Evolutionary conservation across 1,140 invertebrate genomes (phyloP), one percentile per base, ranked within the genome.

Genomic region (Leptoteleia sp.): DNA sequence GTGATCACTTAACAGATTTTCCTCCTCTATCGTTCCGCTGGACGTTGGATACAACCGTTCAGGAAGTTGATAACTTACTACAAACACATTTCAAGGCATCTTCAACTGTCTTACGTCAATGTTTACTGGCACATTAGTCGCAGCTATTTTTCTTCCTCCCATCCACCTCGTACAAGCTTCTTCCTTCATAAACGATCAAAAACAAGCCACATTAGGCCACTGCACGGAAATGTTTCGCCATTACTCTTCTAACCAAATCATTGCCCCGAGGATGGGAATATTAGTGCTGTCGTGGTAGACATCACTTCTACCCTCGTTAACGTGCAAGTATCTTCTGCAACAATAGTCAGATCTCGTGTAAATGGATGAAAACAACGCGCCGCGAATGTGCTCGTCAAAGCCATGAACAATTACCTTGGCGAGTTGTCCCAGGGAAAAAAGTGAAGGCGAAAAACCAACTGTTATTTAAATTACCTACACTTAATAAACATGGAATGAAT

Each of bases 21-120:
- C 50, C 67, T 48, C 37, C 15, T 64, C 31, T 12, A 52, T 47
- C 47, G 43, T 62, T 59, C 15, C 29, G 8, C 42, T 50, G 19
- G 68, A 52, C 43, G 22, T 11, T 13, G 12, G 33, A 54, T 45
- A 59, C 54, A 54, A 42, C 37, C 40, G 25, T 33, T 47, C 11
- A 16, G 27, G 55, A 71, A 64, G 57, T 76, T 81, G 70, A 83
- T 80, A 80, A 80, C 70, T 80, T 59, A 76, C 67, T 80, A 52
- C 52, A 42, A 15, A 62, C 55, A 27, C 35, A 76, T 45, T 33
- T 25, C 11, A 8, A 43, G 12, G 22, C 15, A 50, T 64, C 33
- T 25, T 13, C 37, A 19, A 43, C 64, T 76, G 70, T 75, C 54
- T 75, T 72, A 64, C 35, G 70, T 76, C 80, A 73, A 48, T 57